phyloP scores from a whole-genome alignment of 1,140 invertebrate species.

The Drosophila baimaii region DNA sequence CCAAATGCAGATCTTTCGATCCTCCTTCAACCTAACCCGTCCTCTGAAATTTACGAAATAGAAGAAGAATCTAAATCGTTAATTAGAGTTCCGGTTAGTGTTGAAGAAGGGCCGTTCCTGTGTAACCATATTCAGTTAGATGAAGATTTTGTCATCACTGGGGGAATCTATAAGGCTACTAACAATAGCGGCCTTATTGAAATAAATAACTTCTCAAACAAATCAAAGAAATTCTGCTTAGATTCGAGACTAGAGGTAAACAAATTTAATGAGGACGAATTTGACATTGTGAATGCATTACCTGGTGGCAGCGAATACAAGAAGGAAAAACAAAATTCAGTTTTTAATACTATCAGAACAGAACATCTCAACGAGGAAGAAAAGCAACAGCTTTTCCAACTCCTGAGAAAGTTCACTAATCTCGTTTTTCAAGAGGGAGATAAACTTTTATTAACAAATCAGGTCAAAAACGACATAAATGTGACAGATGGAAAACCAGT shows the following conservation, averaged over 20 bases:
- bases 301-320: not conserved
- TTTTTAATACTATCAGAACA: not conserved
- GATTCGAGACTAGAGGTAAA: not conserved
- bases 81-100: not conserved
- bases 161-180: constrained; percentile 2
- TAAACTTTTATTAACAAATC: not conserved
- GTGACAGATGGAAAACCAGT: constrained; percentile 34
- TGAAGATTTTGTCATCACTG: constrained; percentile 1
- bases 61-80: not conserved
- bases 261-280: constrained; percentile 5
- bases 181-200: constrained; percentile 4
- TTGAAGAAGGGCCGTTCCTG: not conserved
- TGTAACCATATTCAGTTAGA: not conserved
- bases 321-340: not conserved
- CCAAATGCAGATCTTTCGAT: constrained; percentile 1
- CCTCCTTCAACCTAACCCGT: not conserved
- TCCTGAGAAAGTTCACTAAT: not conserved
- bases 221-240: constrained; percentile 7
- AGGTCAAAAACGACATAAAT: constrained; percentile 19
- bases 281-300: not conserved
- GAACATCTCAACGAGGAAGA: not conserved
- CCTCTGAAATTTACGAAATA: not conserved
- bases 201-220: constrained; percentile 5
- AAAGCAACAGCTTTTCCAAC: not conserved
- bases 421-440: not conserved